Evolutionary conservation across 2,888 invertebrate genomes (phyloP).

Genomic region (Oscheius onirici): DNA sequence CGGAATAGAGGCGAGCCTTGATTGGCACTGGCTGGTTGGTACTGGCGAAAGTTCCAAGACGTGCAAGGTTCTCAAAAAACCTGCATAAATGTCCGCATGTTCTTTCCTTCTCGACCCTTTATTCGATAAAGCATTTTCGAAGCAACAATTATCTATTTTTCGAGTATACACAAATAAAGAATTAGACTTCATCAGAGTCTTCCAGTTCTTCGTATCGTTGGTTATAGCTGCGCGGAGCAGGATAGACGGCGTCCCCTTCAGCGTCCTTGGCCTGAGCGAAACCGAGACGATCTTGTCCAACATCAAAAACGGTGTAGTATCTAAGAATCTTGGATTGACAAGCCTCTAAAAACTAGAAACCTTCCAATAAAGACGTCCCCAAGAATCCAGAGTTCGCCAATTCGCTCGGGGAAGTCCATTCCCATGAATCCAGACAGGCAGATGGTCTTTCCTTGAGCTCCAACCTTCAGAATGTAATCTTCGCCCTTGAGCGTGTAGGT

Average conservation of each 20-base stretch:
- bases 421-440: constrained; percentile 97
- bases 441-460: constrained; percentile 85
- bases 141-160: no score
- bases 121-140: no score
- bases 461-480: constrained; percentile 87
- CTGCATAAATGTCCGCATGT: no score
- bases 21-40: no score
- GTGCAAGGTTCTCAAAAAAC: no score
- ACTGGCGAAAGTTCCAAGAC: no score
- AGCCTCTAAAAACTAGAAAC: no score
- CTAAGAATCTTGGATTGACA: constrained; percentile 46
- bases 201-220: not conserved
- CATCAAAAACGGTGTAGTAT: constrained; percentile 71
- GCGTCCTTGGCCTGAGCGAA: constrained; percentile 65
- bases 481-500: constrained; percentile 80
- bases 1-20: no score
- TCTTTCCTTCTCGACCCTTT: no score
- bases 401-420: constrained; percentile 91
- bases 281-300: constrained; percentile 66
- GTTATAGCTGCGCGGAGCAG: not conserved
- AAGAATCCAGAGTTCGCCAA: constrained; percentile 91
- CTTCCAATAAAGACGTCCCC: constrained; percentile 89
- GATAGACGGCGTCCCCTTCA: constrained; percentile 22
- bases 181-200: not conserved
- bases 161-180: not conserved